Base-by-base conservation (phyloP, 2,113 vertebrate species). In the Acrocephalus arundinaceus region DNA sequence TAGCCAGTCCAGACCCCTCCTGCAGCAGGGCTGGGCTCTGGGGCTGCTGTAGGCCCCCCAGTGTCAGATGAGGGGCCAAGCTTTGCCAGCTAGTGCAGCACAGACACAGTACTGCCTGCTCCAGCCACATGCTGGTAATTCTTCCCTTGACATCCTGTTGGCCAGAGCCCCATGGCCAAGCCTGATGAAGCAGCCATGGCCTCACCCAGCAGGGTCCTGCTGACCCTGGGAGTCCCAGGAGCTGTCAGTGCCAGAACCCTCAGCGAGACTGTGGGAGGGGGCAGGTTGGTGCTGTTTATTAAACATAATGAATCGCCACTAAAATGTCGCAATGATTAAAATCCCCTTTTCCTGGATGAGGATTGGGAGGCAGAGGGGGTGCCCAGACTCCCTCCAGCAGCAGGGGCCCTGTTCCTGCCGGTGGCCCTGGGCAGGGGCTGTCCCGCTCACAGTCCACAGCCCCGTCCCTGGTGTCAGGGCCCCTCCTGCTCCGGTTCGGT, bases 271-370 rank as follows among this genome's bases (percentile, higher is more conserved):
- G 3, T 3, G 6, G 54, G 21, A 24, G 31, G 63, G 75, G n/a
- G 18, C 67, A 79, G 63, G 52, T 89, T 67, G 75, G 58, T 63
- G 84, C 73, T 20, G 16, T 94, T 92, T 91, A 94, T 96, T 96
- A 90, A 96, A 93, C 57, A 46, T 73, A 67, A 66, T 12, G 88
- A 90, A 84, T 90, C 20, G 9, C 77, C 93, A 84, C 91, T 87
- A 30, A 87, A 89, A 90, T 72, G 86, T 66, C 1, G 10, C 62
- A 83, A 39, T 80, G 52, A 86, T 78, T 86, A 93, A 96, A 96
- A 92, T 80, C 58, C 46, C 20, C 37, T 52, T 80, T 82, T 65
- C 54, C 39, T 48, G 52, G 59, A 80, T 6, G 33, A 72, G 57
- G 48, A 87, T 0, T 24, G 61, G 84, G 51, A 90, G 55, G 59